Base-by-base conservation (phyloP, 2,797 vertebrate species). In the Myotis pilosus region DNA sequence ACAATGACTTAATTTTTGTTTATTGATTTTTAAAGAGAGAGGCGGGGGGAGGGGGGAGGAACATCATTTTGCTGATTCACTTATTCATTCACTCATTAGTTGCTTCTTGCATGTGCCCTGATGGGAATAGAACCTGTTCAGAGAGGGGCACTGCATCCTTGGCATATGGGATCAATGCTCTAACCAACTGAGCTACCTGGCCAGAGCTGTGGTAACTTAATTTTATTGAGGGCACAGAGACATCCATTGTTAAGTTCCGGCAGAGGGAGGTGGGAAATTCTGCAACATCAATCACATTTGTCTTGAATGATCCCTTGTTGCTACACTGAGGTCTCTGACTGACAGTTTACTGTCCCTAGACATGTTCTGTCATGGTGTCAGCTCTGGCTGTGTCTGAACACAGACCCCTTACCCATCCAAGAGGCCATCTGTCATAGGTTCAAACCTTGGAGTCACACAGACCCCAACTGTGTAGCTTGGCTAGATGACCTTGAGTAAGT, bases 181-280 rank as follows among this genome's bases (percentile, higher is more conserved):
- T 75, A 75, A n/a, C 28, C 71, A 74, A 49, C 28, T 30, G 44
- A 74, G 16, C 38, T 44, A 74, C 71, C 41, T 8, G 2, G 71
- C 41, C 71, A 74, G 41, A 25, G 41, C 86, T 44, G n/a, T 60
- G 38, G 36, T 69, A 87, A 92, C 72, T 95, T 90, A 33, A 89
- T 71, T 91, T 94, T 91, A 93, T 93, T 86, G 95, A 94, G 71
- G 80, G 30, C 80, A 96, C 95, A 96, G 91, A 96, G 91, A 66
- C 74, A 28, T 44, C 84, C 93, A 92, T 92, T 93, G 93, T 96
- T 89, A 91, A 82, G 38, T 87, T 80, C 76, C 87, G 93, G 87
- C 96, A 84, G 87, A 74, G 64, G 91, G 76, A 83, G 79, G 60
- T n/a, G 11, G 75, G 86, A n/a, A 91, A 84, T 87, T 95, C 89